A percentile compares a stretch with the other conserved stretches of the same genome.
phyloP scores from a whole-genome alignment of 35 echinoderm and acorn worm genomes.

The Ophioderma brevispina region DNA sequence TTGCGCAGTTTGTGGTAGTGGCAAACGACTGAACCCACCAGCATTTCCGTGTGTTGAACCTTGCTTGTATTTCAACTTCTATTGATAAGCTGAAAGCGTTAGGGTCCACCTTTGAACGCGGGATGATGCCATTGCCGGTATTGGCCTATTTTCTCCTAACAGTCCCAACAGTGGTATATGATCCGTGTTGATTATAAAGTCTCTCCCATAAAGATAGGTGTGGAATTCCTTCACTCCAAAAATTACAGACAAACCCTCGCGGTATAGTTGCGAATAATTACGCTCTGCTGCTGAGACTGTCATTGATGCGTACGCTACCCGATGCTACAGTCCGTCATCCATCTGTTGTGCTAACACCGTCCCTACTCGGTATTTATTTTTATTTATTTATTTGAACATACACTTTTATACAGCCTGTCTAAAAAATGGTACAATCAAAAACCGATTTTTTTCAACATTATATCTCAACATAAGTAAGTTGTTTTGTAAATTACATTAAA shows the following conservation, averaged over 20 bases:
- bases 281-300: slow-evolving; percentile 32
- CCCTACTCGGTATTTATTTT: slow-evolving; percentile 53
- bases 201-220: slow-evolving; percentile 56
- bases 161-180: slow-evolving; percentile 71
- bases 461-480: too few species aligned
- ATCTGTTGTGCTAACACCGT: slow-evolving; percentile 37
- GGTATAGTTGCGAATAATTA: slow-evolving; percentile 64
- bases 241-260: slow-evolving; percentile 63
- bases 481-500: too few species aligned
- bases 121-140: slow-evolving; percentile 34
- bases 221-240: slow-evolving; percentile 75
- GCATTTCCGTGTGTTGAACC: slow-evolving; percentile 33
- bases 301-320: slow-evolving; percentile 45
- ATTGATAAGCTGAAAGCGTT: slow-evolving; percentile 37
- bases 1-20: background rate
- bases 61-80: slow-evolving; percentile 17
- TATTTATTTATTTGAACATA: too few species aligned
- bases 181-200: slow-evolving; percentile 61
- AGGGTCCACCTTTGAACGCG: slow-evolving; percentile 57
- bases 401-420: too few species aligned
- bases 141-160: slow-evolving; percentile 11
- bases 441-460: too few species aligned
- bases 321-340: slow-evolving; percentile 25
- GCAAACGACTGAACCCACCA: slow-evolving; percentile 44
- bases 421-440: too few species aligned